A percentile compares a stretch with the other conserved stretches of the same genome.
Conservation (phyloP, 2,888 invertebrate genomes). For the Cephus nigrinus region DNA sequence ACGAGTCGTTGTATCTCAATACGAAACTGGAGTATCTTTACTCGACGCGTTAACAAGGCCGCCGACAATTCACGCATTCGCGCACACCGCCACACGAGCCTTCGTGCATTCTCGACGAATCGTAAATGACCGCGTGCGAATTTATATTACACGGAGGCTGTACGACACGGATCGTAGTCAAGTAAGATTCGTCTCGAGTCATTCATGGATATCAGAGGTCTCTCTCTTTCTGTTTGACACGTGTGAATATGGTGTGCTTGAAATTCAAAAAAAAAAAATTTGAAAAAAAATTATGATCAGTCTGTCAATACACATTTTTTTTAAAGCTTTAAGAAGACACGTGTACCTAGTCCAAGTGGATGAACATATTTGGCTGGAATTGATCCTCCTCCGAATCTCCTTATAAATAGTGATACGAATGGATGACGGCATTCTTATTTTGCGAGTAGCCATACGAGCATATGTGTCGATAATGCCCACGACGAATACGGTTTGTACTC, state of each 20-base stretch:
- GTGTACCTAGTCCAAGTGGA: background rate
- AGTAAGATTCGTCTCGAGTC: background rate
- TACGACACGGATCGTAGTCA: background rate
- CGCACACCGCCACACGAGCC: background rate
- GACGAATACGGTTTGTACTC: background rate
- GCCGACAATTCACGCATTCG: background rate
- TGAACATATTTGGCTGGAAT: background rate
- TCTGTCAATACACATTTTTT: background rate
- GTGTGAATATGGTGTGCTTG: background rate
- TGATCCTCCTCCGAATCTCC: background rate
- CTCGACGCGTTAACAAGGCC: constrained; percentile 1
- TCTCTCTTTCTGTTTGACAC: background rate
- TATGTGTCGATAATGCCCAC: background rate
- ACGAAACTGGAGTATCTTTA: constrained; percentile 4
- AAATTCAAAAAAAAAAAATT: background rate
- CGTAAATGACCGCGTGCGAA: background rate
- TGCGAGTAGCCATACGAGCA: background rate
- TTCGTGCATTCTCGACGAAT: background rate
- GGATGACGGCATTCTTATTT: constrained; percentile 2
- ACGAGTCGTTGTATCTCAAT: background rate
- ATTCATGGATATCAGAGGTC: background rate
- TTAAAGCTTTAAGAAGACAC: background rate
- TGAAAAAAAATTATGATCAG: background rate
- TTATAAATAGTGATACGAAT: background rate
- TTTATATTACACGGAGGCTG: background rate